Evolutionary conservation across 2,113 vertebrate genomes (phyloP), one percentile per base, ranked within the genome.

Genomic region (Laterallus jamaicensis): DNA sequence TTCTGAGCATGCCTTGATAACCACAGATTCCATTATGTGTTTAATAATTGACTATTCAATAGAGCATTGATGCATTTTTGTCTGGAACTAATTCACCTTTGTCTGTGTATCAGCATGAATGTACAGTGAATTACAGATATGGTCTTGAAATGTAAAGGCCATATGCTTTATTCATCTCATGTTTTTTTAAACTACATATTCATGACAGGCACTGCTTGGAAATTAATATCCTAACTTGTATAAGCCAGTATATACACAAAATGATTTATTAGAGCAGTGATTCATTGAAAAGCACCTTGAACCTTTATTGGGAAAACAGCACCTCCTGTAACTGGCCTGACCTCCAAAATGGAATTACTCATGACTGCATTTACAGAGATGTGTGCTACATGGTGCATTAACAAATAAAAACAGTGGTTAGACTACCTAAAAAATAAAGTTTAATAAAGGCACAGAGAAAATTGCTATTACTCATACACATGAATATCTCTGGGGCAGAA

Each of bases 1-100:
- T 97, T 92, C 82, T 71, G 64, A 94, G 95, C 93, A 96, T 87
- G 96, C 91, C 92, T 97, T 95, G 94, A 96, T 96, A 98, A 94
- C 95, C 92, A 96, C 69, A 64, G 92, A 94, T 97, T 92, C 96
- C 91, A 97, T 97, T 97, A 97, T 90, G 62, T 97, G 82, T 97
- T 98, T 97, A 98, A 98, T 98, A 98, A 98, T 97, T 98, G 97
- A 98, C 98, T 97, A 93, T 97, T 98, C 97, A 97, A 97, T 97
- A 97, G 88, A 97, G 78, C 96, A 96, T 73, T 94, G 94, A 97
- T 95, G 95, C 93, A 94, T 98, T 98, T 98, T 96, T 98, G 95
- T 98, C 97, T 97, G 96, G 94, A 98, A 98, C 95, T 97, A 97
- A 98, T 97, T 97, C 97, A 97, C 97, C 96, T 98, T 97, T 97